Conservation (phyloP, 2,113 vertebrate genomes). For the Dromiciops gliroides region DNA sequence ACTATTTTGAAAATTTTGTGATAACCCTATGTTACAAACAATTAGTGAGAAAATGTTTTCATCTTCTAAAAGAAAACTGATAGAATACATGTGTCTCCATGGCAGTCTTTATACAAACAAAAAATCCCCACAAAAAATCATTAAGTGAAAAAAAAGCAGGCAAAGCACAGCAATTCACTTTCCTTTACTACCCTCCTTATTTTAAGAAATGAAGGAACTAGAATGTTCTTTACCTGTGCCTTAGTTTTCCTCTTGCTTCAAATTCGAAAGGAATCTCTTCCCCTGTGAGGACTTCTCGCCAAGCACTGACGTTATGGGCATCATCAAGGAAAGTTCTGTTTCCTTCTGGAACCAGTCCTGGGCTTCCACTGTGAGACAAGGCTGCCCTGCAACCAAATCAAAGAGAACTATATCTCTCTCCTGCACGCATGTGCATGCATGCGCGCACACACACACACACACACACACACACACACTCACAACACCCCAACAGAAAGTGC, state of each 20-base stretch:
- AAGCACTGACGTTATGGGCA: constrained; percentile 93
- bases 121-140: constrained; percentile 10
- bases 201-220: constrained; percentile 24
- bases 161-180: background rate
- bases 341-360: constrained; percentile 90
- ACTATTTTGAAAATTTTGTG: background rate
- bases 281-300: constrained; percentile 94
- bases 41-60: background rate
- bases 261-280: constrained; percentile 98
- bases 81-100: background rate
- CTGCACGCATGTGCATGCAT: no score
- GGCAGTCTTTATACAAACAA: background rate
- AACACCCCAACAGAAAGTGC: background rate
- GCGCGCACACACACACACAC: no score
- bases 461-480: background rate
- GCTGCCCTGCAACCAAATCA: constrained; percentile 89
- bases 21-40: background rate
- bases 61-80: background rate
- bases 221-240: constrained; percentile 90
- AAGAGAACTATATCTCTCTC: background rate
- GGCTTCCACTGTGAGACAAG: constrained; percentile 96
- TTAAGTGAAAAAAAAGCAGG: constrained; percentile 15
- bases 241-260: constrained; percentile 95
- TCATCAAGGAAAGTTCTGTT: constrained; percentile 89
- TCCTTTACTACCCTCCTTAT: background rate